Evolutionary conservation across 2,797 vertebrate species (phyloP), one percentile per base, ranked within the genome.

Genomic region (Neomorphus geoffroyi): DNA sequence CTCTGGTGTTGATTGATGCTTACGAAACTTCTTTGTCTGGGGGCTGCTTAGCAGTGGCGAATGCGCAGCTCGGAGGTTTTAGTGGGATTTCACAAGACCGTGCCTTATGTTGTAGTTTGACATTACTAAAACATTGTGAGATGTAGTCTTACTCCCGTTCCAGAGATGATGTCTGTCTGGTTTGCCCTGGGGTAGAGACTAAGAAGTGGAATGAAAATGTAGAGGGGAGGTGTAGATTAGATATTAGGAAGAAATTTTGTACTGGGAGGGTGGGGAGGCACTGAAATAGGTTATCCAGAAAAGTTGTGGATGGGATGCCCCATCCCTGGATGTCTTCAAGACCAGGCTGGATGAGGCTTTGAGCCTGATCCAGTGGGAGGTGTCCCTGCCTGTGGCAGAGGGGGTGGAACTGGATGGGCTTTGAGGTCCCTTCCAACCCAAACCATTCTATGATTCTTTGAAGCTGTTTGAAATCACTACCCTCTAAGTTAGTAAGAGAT

Each of bases 1-100:
- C 45, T 80, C 56, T 61, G 37, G 62, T 90, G 91, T 28, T 83
- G 82, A 71, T 80, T 91, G 90, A 67, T 94, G 67, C 78, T 88
- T 82, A 61, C 24, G 54, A 46, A 86, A 84, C 66, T 30, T 78
- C 85, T 69, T 53, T 80, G 85, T 89, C 53, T 8, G 1, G 84
- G 84, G 35, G 51, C 71, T 80, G 6, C 41, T 80, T 87, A 46
- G 53, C 69, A 54, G 50, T 80, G 61, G 87, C 50, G 85, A 72
- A 70, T 24, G 43, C 67, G 18, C 33, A 53, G 5, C 58, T 72
- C 5, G 0, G 39, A 86, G 50, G 18, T 66, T 91, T 90, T 50
- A 28, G 10, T 46, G 17, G 18, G 7, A 22, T 90, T 88, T 89
- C 84, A 80, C 48, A 53, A 60, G 23, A 53, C 26, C 32, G 72